These are phyloP conservation scores for Strigamia maritima DNA, from an alignment of 2,888 invertebrate species.

Conservation along the genomic window DNA sequence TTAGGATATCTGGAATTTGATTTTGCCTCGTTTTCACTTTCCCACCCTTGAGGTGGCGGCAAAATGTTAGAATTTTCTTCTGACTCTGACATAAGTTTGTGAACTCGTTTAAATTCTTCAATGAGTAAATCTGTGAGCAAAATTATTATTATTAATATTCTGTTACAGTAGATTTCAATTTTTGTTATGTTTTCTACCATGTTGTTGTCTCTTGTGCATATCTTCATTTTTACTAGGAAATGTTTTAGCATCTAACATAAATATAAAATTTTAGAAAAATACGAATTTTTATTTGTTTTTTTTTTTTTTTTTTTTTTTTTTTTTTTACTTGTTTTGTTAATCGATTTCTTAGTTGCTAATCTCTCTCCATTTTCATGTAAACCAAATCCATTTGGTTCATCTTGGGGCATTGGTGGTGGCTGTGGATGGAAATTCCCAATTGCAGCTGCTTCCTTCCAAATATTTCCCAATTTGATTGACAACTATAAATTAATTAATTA, in stretches of 20 bases:
- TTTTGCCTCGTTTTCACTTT: background rate
- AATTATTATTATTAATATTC: background rate
- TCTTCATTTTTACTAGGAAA: conserved; percentile 38
- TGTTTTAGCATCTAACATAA: background rate
- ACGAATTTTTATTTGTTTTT: too few relatives aligned
- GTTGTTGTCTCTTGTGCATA: conserved; percentile 44
- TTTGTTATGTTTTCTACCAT: conserved; percentile 43
- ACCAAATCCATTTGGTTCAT: background rate
- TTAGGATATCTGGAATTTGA: background rate
- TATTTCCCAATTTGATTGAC: background rate
- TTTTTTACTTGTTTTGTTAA: background rate
- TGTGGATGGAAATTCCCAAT: background rate
- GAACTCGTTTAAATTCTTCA: conserved; percentile 85
- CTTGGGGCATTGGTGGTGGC: background rate
- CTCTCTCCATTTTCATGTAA: background rate
- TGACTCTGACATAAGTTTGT: conserved; percentile 69
- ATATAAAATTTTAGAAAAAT: background rate
- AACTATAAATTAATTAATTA: background rate
- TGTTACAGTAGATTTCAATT: conserved; percentile 35
- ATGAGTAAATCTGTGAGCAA: conserved; percentile 58
- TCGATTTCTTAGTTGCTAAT: background rate
- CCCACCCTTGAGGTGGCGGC: background rate
- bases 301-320: background rate
- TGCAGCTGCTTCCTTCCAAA: background rate
- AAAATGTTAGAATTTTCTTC: background rate